Conservation (phyloP, 2,113 vertebrate genomes). For the Chionomys nivalis region DNA sequence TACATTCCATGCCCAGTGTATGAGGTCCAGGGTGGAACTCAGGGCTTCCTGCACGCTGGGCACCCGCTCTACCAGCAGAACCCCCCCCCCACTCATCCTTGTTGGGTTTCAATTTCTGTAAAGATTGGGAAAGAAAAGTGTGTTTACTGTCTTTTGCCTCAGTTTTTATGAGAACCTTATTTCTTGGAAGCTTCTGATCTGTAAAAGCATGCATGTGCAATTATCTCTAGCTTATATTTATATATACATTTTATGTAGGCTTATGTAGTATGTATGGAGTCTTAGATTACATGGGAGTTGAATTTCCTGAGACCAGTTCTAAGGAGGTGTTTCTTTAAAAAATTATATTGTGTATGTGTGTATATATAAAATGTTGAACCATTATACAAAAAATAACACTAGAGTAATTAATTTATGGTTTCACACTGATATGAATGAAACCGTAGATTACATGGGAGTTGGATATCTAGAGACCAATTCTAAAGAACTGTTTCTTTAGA, state of each 20-base stretch:
- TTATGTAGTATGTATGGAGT: background rate
- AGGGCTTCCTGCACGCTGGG: background rate
- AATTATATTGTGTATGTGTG: background rate
- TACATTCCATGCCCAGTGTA: no score
- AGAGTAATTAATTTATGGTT: no score
- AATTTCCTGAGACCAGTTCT: slow-evolving; percentile 72
- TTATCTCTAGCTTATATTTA: slow-evolving; percentile 41
- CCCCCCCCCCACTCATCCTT: no score
- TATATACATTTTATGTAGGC: background rate
- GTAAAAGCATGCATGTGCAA: slow-evolving; percentile 48
- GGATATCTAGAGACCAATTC: slow-evolving; percentile 73
- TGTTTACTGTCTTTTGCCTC: background rate
- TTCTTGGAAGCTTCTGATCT: slow-evolving; percentile 40
- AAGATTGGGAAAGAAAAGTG: background rate
- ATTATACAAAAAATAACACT: no score
- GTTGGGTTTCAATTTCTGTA: background rate
- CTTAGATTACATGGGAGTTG: slow-evolving; percentile 69
- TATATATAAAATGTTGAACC: no score
- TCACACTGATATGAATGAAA: background rate
- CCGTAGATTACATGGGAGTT: slow-evolving; percentile 70
- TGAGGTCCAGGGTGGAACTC: background rate
- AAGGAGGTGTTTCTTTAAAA: slow-evolving; percentile 69
- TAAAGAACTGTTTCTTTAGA: slow-evolving; percentile 56
- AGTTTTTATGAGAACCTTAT: slow-evolving; percentile 37
- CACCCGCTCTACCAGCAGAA: no score